Evolutionary conservation across 2,113 vertebrate genomes (phyloP), one percentile per base, ranked within the genome.

Genomic region (Dolichallabes microphthalmus): DNA sequence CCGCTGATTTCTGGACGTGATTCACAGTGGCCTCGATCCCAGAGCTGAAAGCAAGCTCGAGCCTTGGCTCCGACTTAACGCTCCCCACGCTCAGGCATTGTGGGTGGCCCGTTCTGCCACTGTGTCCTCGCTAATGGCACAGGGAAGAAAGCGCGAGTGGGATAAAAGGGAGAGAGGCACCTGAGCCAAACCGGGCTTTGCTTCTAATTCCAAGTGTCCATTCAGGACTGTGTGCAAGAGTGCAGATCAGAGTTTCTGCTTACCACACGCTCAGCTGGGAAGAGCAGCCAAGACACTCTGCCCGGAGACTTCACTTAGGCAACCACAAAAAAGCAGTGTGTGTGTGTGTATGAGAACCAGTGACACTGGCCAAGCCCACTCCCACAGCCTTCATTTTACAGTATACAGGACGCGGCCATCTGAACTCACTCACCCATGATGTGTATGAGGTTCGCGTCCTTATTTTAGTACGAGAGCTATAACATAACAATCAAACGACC

Each of bases 41-140:
- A 60, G 27, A 64, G 75, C 76, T 52, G 68, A 75, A 69, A 55
- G 55, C 68, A 50, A 35, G 58, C 64, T 57, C 53, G 32, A 80
- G 58, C 60, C 71, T 82, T 80, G 86, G 86, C 86, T 85, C 45
- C 17, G 76, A 39, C 80, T 52, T 60, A 45, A 58, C 20, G 74
- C 80, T 82, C 39, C 80, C 80, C 52, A 76, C 35, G 39, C 82
- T 35, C 60, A n/a, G 4, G 82, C 87, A 63, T 80, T 45, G 81
- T 88, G 87, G 81, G 85, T 86, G 85, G 85, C 71, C 85, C n/a
- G 85, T 79, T 83, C 68, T 63, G 69, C 87, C 85, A 71, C 79
- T 20, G 78, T 61, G 63, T 77, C 73, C 79, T 63, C 55, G 39
- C 78, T 82, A 78, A 88, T 86, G 85, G 57, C 82, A 76, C 30